These are phyloP conservation scores for Balaenoptera acutorostrata DNA, from an alignment of 2,113 vertebrate species.

Conservation along the genomic window DNA sequence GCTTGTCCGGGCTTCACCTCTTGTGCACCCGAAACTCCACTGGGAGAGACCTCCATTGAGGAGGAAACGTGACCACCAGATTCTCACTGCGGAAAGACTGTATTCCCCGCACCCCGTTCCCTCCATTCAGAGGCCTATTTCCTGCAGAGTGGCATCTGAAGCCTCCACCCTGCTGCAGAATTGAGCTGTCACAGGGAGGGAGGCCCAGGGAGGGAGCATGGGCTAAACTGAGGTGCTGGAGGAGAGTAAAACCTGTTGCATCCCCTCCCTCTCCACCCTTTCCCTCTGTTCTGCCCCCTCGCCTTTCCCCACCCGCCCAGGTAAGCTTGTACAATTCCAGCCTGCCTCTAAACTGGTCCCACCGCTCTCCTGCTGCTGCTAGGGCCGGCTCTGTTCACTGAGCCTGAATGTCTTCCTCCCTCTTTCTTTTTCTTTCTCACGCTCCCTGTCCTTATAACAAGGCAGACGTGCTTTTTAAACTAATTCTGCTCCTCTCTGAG, in stretches of 20 bases:
- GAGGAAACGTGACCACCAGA: background rate
- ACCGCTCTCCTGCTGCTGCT: background rate
- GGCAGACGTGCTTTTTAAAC: background rate
- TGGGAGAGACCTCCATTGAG: rapidly evolving
- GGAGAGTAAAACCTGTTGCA: background rate
- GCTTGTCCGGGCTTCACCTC: background rate
- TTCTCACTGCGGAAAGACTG: background rate
- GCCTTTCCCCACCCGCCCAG: background rate
- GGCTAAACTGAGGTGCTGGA: background rate
- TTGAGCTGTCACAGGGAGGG: background rate
- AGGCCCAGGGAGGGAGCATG: too few relatives aligned
- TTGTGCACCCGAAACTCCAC: background rate
- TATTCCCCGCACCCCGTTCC: too few relatives aligned
- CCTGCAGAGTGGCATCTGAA: background rate
- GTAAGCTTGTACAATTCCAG: background rate
- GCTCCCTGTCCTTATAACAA: slow-evolving; percentile 12
- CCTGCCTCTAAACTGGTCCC: slow-evolving; percentile 32
- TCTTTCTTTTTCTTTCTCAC: background rate
- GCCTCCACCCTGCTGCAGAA: background rate
- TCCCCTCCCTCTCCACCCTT: background rate
- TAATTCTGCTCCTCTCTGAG: background rate
- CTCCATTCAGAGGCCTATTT: background rate
- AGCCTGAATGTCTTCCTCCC: background rate
- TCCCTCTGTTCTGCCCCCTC: background rate
- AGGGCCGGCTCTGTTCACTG: background rate